Evolutionary conservation across 2,888 invertebrate genomes (phyloP).

Genomic region (Drosophila austrosaltans): DNA sequence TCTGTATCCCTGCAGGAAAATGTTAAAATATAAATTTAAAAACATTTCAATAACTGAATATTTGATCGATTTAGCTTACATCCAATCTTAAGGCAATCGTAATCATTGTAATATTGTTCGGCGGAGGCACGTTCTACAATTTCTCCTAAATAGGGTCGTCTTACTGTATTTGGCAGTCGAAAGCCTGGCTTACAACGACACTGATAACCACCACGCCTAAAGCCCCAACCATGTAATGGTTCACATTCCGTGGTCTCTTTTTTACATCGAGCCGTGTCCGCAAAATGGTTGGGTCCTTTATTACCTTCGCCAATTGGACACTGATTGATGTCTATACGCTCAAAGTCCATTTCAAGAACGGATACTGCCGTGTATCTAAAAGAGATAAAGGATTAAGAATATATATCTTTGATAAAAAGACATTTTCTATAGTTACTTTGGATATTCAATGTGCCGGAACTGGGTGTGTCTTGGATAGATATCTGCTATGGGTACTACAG

Average conservation of each 20-base stretch:
- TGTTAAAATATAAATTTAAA: background rate
- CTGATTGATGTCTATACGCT: constrained; percentile 98
- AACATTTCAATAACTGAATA: background rate
- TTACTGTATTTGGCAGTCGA: constrained; percentile 92
- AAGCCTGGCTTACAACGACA: constrained; percentile 95
- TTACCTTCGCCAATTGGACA: constrained; percentile 96
- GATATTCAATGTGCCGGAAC: constrained; percentile 96
- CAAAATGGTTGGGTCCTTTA: constrained; percentile 93
- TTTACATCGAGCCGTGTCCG: constrained; percentile 95
- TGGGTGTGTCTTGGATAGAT: constrained; percentile 97
- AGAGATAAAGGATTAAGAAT: background rate
- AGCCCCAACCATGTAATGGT: constrained; percentile 97
- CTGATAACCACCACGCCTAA: constrained; percentile 96
- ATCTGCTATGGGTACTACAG: constrained; percentile 97
- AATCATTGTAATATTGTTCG: constrained; percentile 96
- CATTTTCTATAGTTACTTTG: constrained; percentile 87
- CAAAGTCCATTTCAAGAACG: constrained; percentile 97
- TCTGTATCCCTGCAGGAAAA: constrained; percentile 89
- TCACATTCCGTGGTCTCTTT: constrained; percentile 97
- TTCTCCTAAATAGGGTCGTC: constrained; percentile 96
- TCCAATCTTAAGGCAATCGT: constrained; percentile 95
- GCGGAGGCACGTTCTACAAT: constrained; percentile 96
- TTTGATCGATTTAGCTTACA: constrained; percentile 86
- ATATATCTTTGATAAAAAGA: rapidly evolving
- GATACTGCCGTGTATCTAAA: constrained; percentile 93